These are phyloP conservation scores for Puntigrus tetrazona DNA, from an alignment of 2,113 vertebrate genomes.

Conservation along the genomic window DNA sequence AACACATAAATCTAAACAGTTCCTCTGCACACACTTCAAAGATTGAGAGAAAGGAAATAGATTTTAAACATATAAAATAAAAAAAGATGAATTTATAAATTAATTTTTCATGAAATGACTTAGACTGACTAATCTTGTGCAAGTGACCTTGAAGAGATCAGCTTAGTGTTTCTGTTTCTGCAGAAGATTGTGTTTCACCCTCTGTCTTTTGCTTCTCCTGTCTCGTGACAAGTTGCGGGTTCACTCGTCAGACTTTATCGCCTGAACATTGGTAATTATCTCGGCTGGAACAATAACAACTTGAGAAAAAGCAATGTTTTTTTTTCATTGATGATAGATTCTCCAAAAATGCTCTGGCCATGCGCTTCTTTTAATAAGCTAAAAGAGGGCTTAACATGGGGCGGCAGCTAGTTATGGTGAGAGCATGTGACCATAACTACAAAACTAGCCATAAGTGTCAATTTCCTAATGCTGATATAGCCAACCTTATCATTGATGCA, in stretches of 20 bases:
- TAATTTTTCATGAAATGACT: background rate
- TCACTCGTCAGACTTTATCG: conserved; percentile 83
- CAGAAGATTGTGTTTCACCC: conserved; percentile 91
- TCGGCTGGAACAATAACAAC: conserved; percentile 72
- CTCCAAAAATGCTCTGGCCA: too few relatives aligned
- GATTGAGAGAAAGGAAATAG: background rate
- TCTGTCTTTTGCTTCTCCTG: conserved; percentile 90
- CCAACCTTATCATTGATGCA: too few relatives aligned
- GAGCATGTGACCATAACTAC: too few relatives aligned
- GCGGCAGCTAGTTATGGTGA: too few relatives aligned
- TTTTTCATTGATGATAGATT: background rate
- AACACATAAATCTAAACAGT: background rate
- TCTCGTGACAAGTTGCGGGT: conserved; percentile 78
- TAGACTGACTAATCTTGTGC: conserved; percentile 76
- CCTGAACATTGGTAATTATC: conserved; percentile 80
- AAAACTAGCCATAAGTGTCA: too few relatives aligned
- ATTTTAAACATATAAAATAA: too few relatives aligned
- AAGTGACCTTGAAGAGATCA: conserved; percentile 93
- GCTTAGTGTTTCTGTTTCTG: conserved; percentile 92
- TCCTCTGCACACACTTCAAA: background rate
- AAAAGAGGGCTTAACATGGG: background rate
- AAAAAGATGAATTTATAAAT: background rate
- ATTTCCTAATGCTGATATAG: too few relatives aligned
- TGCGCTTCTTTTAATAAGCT: background rate
- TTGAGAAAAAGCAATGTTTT: background rate